A percentile compares a stretch with the other conserved stretches of the same genome.
phyloP scores from a whole-genome alignment of 2,888 invertebrate species.

The Ormyrus rosae region DNA sequence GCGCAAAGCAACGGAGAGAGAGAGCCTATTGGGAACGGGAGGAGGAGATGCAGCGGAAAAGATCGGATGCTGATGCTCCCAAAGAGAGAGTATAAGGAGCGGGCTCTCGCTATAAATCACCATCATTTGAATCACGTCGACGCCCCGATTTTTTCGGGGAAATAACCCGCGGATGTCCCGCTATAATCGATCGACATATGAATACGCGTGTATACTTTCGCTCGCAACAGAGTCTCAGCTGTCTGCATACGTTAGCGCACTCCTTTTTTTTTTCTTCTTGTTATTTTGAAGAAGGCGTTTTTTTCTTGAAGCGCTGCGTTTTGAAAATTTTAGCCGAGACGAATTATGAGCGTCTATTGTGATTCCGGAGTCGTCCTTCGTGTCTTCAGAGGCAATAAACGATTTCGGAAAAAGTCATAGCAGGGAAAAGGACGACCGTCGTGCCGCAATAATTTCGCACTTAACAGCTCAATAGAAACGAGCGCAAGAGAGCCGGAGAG shows the following conservation, averaged over 20 bases:
- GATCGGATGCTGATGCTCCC: conserved; percentile 39
- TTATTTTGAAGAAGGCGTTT: too few species aligned
- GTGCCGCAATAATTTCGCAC: conserved; percentile 57
- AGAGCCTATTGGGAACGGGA: conserved; percentile 53
- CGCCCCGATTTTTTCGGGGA: conserved; percentile 47
- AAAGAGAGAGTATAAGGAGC: not conserved
- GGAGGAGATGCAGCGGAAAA: conserved; percentile 8
- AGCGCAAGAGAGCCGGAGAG: not conserved
- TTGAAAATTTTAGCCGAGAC: too few species aligned
- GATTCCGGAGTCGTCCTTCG: conserved; percentile 42
- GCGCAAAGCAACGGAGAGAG: conserved; percentile 44
- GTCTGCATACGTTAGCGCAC: too few species aligned
- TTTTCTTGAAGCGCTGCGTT: too few species aligned
- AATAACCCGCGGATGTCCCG: conserved; percentile 29
- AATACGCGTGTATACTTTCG: not conserved
- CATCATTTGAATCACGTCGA: conserved; percentile 51
- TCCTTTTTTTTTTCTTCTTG: too few species aligned
- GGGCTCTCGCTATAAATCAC: conserved; percentile 45
- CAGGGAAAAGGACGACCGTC: conserved; percentile 50
- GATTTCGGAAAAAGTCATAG: conserved; percentile 45
- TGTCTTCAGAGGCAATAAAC: conserved; percentile 42
- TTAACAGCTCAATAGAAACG: conserved; percentile 58
- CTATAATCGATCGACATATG: conserved; percentile 26
- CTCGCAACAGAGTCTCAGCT: too few species aligned
- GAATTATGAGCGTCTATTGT: not conserved